Conservation (phyloP, 2,888 invertebrate genomes). For the Stenchaetothrips biformis region DNA sequence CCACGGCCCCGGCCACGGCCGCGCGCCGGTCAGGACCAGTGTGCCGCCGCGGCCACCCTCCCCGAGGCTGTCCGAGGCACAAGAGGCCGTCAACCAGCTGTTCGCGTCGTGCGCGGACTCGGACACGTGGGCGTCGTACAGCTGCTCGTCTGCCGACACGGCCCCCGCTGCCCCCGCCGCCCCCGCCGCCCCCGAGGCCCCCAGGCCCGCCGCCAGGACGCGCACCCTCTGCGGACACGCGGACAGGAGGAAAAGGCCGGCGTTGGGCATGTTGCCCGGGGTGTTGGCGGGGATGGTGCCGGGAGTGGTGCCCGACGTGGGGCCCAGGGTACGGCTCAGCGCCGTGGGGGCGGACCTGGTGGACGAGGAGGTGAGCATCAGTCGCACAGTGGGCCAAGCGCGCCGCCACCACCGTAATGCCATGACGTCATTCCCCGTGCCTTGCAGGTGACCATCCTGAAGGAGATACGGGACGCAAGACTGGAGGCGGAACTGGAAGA, state of each 20-base stretch:
- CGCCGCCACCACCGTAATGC: too few species aligned
- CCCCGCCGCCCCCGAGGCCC: neutral
- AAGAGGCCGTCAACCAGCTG: conserved; percentile 22
- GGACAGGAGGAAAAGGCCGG: neutral
- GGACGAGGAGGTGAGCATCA: neutral
- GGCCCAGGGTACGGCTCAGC: neutral
- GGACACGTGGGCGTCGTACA: conserved; percentile 28
- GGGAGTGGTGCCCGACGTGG: neutral
- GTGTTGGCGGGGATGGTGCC: neutral
- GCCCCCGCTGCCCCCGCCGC: neutral
- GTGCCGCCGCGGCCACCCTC: neutral
- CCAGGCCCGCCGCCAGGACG: neutral
- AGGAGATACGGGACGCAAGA: neutral
- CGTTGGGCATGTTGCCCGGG: neutral
- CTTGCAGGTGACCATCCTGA: neutral
- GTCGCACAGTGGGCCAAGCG: too few species aligned
- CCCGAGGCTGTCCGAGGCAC: neutral
- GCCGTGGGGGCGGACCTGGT: neutral
- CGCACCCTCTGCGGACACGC: neutral
- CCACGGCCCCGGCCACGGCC: neutral
- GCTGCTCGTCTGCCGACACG: neutral
- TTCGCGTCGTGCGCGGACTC: conserved; percentile 29
- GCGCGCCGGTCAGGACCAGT: neutral
- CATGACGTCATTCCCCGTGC: neutral
- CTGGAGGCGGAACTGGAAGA: neutral